These are phyloP conservation scores for Pangasianodon hypophthalmus DNA, from an alignment of 2,113 vertebrate species.

Conservation along the genomic window DNA sequence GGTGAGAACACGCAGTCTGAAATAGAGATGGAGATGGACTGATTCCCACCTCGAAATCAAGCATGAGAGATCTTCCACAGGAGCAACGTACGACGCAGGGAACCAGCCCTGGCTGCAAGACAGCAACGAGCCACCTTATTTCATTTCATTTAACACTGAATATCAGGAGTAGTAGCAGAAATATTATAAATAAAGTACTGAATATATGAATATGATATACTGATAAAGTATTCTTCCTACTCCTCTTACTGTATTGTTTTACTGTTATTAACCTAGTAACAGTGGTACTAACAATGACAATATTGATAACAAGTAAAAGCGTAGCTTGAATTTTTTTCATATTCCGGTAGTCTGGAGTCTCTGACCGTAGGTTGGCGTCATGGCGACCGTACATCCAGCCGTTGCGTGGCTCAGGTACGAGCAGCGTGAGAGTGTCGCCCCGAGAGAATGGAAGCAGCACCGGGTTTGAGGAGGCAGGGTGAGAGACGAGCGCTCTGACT, in stretches of 20 bases:
- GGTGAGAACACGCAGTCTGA: background rate
- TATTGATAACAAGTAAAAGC: background rate
- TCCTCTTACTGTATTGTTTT: background rate
- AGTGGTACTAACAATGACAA: background rate
- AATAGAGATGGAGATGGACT: background rate
- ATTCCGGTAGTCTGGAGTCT: slow-evolving; percentile 14
- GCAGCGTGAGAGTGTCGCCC: slow-evolving; percentile 78
- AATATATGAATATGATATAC: background rate
- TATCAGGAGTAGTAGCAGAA: background rate
- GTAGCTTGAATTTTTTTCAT: background rate
- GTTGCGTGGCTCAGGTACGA: slow-evolving; percentile 86
- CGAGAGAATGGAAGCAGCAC: slow-evolving; percentile 85
- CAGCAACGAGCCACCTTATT: background rate
- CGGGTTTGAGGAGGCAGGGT: slow-evolving; percentile 80
- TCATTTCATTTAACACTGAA: background rate
- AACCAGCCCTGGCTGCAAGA: slow-evolving; percentile 90
- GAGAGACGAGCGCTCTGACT: slow-evolving; percentile 85
- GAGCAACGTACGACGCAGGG: slow-evolving; percentile 88
- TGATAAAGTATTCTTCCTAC: background rate
- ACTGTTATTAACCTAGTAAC: background rate
- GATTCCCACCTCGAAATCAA: slow-evolving; percentile 62
- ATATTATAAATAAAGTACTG: background rate
- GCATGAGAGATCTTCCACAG: slow-evolving; percentile 68
- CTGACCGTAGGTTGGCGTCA: slow-evolving; percentile 81
- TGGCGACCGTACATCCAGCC: slow-evolving; percentile 94